Evolutionary conservation across 2,797 vertebrate genomes (phyloP), one percentile per base, ranked within the genome.

Genomic region (Argentina silus): DNA sequence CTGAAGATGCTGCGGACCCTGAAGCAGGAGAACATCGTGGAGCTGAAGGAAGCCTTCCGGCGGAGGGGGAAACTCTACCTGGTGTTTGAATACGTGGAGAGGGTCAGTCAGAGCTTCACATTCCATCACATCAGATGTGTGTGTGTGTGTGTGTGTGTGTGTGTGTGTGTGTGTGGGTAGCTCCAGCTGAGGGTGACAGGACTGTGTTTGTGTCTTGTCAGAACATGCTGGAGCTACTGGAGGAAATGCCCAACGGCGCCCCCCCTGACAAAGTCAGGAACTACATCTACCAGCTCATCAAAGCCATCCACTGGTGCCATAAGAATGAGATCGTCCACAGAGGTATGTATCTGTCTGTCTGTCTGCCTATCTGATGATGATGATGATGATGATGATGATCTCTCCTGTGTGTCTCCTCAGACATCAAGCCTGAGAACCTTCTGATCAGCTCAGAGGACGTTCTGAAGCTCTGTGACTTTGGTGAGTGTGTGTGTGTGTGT

Each of bases 301-400:
- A 98, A 93, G 97, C 97, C 80, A 98, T 99, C 93, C 96, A 99
- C 88, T 99, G 97, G 97, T 99, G 97, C 92, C 97, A 99, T 92
- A 98, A 97, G 89, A 98, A 98, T 70, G 97, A 99, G 82, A 99
- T 99, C 47, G 97, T 99, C 62, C 97, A 99, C 83, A 93, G 97
- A 95, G 97, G 97, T 98, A 82, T 95, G 92, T 80, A 8, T 1
- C 56, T 44, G 36, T 43, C 42, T 44, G 42, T 17, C 62, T 17
- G 43, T 44, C 43, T 64, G 15, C 1, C 12, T 64, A n/a, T 17
- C 43, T 44, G n/a, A 6, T 23, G 15, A n/a, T n/a, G n/a, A n/a
- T n/a, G n/a, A n/a, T n/a, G n/a, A n/a, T n/a, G n/a, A n/a, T n/a
- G n/a, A n/a, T n/a, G 63, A 12, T 62, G 17, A 27, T 12, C 7